Conservation (phyloP, 1,140 invertebrate species). For the Danaus melanippus region DNA sequence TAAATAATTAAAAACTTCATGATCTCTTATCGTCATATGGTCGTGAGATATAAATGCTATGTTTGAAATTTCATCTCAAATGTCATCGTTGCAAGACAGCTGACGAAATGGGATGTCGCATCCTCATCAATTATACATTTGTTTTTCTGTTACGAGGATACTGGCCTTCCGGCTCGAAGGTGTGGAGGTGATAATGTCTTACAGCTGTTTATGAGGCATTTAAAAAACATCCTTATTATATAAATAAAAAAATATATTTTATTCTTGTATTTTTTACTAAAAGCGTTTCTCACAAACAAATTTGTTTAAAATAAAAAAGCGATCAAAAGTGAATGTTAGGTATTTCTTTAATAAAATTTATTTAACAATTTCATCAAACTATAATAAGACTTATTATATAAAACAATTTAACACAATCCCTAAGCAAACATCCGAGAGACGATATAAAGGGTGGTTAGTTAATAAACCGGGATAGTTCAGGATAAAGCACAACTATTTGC, state of each 20-base stretch:
- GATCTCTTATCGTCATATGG: conserved; percentile 10
- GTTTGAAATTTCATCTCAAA: conserved; percentile 39
- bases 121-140: conserved; percentile 60
- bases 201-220: conserved; percentile 25
- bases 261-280: background rate
- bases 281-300: conserved; percentile 10
- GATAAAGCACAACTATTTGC: conserved; percentile 6
- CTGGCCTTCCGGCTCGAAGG: conserved; percentile 42
- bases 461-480: no score
- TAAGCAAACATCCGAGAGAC: no score
- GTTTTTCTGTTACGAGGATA: conserved; percentile 45
- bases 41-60: conserved; percentile 19
- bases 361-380: no score
- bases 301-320: no score
- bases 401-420: no score
- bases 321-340: no score
- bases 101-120: conserved; percentile 59
- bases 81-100: conserved; percentile 51
- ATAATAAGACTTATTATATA: no score
- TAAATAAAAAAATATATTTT: no score
- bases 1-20: conserved; percentile 1
- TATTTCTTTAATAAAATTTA: no score
- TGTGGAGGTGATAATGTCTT: conserved; percentile 36
- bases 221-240: no score
- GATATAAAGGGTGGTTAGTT: no score